Base-by-base conservation (phyloP, 92 coral and sea anemone species). In the Pocillopora meandrina region DNA sequence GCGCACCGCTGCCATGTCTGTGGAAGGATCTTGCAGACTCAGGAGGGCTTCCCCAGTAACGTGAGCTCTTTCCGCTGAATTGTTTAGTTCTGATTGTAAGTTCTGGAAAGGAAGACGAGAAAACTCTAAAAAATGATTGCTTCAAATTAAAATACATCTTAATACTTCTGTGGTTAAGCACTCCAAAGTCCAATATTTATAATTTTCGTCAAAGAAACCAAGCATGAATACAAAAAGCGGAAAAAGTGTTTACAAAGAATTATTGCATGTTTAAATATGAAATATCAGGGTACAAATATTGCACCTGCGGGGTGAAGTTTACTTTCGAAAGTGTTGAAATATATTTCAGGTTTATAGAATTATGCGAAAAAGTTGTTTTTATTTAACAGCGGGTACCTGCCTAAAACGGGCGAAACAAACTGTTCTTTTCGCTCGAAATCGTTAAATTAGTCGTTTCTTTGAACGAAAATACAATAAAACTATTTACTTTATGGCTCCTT, bases 1-100 rank as follows among this genome's bases (percentile, higher is more conserved):
- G 61, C 86, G 86, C 20, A 96, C 95, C 56, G 95, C 94, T 71
- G 92, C 90, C 88, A 89, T 83, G 74, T 95, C 97, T 9, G 97
- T 89, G 42, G 90, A 85, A 57, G 99, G 89, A 67, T 91, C 88
- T 67, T 94, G 93, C 82, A 90, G 92, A 77, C 93, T 77, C 91
- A 91, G 74, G 20, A 94, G 92, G 2, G 84, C 75, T 23, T 92
- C 85, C 11, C 98, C 98, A 7, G 95, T 84, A 3, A 33, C 33
- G 34, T 87, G 88, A n/a, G 92, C 76, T 34, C 73, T 84, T 18
- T 85, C 89, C 12, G 90, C 80, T 12, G 90, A 76, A 42, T 82
- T 81, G 72, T 87, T 85, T 3, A 94, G 90, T 15, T 90, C 88
- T 58, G 83, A 82, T 72, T 90, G 77, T 21, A 94, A 86, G 71